These are phyloP conservation scores for Ascidia mentula DNA, from an alignment of 23 tunicate species.

Conservation along the genomic window DNA sequence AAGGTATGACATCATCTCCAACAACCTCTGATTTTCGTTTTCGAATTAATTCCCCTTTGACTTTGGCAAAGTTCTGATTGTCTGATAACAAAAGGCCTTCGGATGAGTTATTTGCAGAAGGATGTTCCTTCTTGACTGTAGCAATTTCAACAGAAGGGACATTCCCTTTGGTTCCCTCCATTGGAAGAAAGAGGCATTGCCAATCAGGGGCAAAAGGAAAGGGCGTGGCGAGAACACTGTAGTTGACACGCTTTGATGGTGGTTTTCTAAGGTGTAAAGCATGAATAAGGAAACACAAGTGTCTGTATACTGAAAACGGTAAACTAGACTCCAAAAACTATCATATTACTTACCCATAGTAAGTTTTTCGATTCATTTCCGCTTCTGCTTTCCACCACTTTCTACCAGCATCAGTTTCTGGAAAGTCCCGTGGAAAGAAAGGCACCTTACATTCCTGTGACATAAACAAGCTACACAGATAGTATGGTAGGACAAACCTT, in stretches of 20 bases:
- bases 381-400: slow-evolving; percentile 48
- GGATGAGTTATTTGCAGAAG: not conserved
- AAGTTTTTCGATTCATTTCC: slow-evolving; percentile 10
- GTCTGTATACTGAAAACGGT: not conserved
- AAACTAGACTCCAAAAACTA: not conserved
- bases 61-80: not conserved
- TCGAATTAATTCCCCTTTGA: not conserved
- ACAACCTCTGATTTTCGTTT: not conserved
- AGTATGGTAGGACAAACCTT: too few species aligned
- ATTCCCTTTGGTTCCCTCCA: not conserved
- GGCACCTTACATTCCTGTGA: slow-evolving; percentile 59
- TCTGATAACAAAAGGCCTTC: not conserved
- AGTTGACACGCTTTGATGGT: slow-evolving; percentile 75
- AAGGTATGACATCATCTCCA: not conserved
- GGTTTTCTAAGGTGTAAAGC: slow-evolving; percentile 56
- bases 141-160: not conserved
- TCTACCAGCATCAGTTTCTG: slow-evolving; percentile 49
- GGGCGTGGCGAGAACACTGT: slow-evolving; percentile 33
- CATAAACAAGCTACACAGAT: not conserved
- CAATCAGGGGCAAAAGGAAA: slow-evolving; percentile 75
- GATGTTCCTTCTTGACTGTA: not conserved
- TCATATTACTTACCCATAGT: slow-evolving; percentile 46
- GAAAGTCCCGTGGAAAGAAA: slow-evolving; percentile 69
- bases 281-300: not conserved
- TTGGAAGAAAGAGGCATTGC: slow-evolving; percentile 21